These are phyloP conservation scores for Belonocnema kinseyi DNA, from an alignment of 1,140 invertebrate genomes.

Conservation along the genomic window DNA sequence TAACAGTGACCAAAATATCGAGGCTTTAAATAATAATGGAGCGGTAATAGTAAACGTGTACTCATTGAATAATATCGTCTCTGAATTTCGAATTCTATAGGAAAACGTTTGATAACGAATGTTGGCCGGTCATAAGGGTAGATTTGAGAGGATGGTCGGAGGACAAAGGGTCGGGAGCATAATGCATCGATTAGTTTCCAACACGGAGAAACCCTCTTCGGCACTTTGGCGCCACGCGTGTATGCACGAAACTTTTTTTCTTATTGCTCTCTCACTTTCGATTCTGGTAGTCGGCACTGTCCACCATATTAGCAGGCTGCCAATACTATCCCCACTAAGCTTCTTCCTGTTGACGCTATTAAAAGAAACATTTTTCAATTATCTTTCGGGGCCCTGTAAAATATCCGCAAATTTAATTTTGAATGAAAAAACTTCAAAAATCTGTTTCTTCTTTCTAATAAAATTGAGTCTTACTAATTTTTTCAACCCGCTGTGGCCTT, in stretches of 20 bases:
- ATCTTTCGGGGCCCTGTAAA: too few relatives aligned
- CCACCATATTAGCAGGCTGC: conserved; percentile 5
- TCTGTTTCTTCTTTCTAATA: too few relatives aligned
- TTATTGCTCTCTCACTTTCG: background rate
- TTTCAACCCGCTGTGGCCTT: too few relatives aligned
- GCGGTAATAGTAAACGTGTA: background rate
- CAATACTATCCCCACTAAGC: background rate
- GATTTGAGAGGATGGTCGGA: conserved; percentile 20
- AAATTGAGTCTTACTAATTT: too few relatives aligned
- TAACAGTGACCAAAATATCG: too few relatives aligned
- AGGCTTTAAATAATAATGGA: background rate
- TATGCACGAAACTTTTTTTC: conserved; percentile 5
- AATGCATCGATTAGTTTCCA: conserved; percentile 69
- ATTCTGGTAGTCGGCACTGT: background rate
- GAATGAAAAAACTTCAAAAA: too few relatives aligned
- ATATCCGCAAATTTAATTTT: too few relatives aligned
- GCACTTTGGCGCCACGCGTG: conserved; percentile 64
- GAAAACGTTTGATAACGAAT: conserved; percentile 24
- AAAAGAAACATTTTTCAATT: background rate
- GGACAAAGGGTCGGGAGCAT: conserved; percentile 65
- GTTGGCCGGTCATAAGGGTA: conserved; percentile 12
- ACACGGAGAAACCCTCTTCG: conserved; percentile 67
- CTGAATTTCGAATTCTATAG: conserved; percentile 9
- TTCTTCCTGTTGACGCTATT: background rate
- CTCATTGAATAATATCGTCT: conserved; percentile 19